These are phyloP conservation scores for Caloenas nicobarica DNA, from an alignment of 2,113 vertebrate species.

Conservation along the genomic window DNA sequence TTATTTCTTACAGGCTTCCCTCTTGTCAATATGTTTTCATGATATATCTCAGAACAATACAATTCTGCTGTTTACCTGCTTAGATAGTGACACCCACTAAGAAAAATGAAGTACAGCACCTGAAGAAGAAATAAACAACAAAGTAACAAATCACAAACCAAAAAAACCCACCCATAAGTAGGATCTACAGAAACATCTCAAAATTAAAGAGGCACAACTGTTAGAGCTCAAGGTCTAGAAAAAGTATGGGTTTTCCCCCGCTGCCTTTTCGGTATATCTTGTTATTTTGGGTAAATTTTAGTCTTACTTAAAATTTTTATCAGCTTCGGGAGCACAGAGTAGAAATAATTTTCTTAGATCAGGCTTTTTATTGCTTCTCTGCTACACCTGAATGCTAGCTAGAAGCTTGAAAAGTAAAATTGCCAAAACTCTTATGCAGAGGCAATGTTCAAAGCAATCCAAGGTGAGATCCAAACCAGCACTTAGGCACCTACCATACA, in stretches of 20 bases:
- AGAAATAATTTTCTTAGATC: background rate
- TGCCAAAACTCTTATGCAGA: background rate
- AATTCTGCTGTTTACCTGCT: background rate
- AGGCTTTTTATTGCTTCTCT: background rate
- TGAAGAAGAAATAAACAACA: background rate
- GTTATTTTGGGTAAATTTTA: background rate
- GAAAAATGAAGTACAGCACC: background rate
- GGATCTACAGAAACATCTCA: background rate
- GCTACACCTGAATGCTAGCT: background rate
- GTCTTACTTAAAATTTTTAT: background rate
- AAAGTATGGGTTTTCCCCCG: fast-evolving
- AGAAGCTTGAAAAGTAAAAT: background rate
- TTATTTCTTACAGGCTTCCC: background rate
- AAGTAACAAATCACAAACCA: background rate
- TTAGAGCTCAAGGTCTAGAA: background rate
- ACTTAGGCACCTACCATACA: background rate
- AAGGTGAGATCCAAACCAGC: background rate
- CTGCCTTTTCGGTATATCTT: background rate
- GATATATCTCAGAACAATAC: background rate
- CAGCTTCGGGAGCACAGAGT: background rate
- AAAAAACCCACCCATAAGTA: background rate
- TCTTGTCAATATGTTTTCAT: background rate
- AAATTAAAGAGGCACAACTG: background rate
- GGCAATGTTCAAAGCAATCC: background rate
- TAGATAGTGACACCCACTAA: background rate